phyloP scores from a whole-genome alignment of 2,113 vertebrate genomes.

The human (Homo sapiens) region GRCh38 chr7:79999001-79999500 shows the following conservation, averaged over 20 bases:
- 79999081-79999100: too few species aligned
- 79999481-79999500: not conserved
- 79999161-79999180: not conserved
- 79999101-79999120: accelerated
- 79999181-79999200: not conserved
- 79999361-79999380: not conserved
- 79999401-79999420: not conserved
- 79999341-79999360: not conserved
- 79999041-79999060: not conserved
- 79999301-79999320: not conserved
- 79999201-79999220: not conserved
- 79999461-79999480: not conserved
- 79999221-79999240: too few species aligned
- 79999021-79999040: too few species aligned
- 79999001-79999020: too few species aligned
- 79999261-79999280: not conserved
- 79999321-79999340: not conserved
- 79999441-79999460: not conserved
- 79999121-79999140: too few species aligned
- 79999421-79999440: not conserved
- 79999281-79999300: not conserved
- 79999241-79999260: too few species aligned
- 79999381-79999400: not conserved
- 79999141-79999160: not conserved
- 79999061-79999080: not conserved